These are phyloP conservation scores for Drosophila nr. perissopoda DNA, from an alignment of 2,888 invertebrate species.

Conservation along the genomic window DNA sequence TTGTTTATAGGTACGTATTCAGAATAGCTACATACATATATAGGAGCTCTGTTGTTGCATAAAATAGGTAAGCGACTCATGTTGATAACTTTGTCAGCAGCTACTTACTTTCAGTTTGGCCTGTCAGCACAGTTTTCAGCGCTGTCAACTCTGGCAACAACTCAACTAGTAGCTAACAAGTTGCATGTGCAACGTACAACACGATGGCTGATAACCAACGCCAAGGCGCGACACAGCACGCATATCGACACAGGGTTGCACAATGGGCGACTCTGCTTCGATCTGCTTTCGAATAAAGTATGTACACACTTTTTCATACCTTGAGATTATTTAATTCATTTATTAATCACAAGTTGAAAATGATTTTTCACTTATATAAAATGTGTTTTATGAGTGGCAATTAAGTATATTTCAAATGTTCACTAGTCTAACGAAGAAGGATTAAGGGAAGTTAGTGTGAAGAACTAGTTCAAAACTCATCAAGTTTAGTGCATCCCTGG, in stretches of 20 bases:
- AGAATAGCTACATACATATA: background rate
- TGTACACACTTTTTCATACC: background rate
- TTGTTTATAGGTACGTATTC: background rate
- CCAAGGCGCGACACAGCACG: slow-evolving; percentile 28
- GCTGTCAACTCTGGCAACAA: slow-evolving; percentile 72
- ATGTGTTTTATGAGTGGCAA: background rate
- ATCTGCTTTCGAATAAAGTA: background rate
- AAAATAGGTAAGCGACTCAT: background rate
- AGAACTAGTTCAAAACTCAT: slow-evolving; percentile 1
- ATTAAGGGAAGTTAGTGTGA: background rate
- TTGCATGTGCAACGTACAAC: slow-evolving; percentile 67
- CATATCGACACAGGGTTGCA: slow-evolving; percentile 43
- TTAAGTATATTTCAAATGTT: background rate
- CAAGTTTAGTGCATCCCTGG: slow-evolving; percentile 34
- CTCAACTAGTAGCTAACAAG: slow-evolving; percentile 64
- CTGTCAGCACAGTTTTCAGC: slow-evolving; percentile 76
- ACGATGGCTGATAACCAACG: slow-evolving; percentile 50
- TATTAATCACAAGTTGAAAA: background rate
- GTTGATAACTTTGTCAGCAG: slow-evolving; percentile 37
- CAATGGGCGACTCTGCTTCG: background rate
- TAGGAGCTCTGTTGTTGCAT: background rate
- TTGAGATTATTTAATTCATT: background rate
- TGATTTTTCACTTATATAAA: background rate
- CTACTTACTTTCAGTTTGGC: slow-evolving; percentile 22
- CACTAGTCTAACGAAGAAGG: background rate